phyloP scores from a whole-genome alignment of 2,888 invertebrate species.

The Cabera pusaria region DNA sequence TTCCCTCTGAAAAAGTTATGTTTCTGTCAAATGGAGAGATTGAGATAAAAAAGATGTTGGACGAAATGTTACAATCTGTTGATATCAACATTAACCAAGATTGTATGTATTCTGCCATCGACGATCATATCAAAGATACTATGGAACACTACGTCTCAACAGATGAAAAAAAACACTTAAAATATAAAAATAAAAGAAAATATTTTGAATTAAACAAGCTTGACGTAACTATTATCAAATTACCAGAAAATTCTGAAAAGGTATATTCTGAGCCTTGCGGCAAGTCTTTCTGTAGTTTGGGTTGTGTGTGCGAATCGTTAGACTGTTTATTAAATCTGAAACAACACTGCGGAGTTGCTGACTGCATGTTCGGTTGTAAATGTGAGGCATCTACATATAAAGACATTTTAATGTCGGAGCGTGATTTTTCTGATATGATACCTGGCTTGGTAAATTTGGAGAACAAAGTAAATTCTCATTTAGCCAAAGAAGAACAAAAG shows the following conservation, averaged over 20 bases:
- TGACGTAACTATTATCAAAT: conserved; percentile 86
- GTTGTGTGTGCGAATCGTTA: conserved; percentile 87
- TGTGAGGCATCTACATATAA: conserved; percentile 64
- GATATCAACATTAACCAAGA: conserved; percentile 84
- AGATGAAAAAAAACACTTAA: conserved; percentile 19
- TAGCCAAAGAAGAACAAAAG: conserved; percentile 88
- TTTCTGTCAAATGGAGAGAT: conserved; percentile 3
- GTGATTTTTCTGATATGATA: conserved; percentile 44
- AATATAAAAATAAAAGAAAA: conserved; percentile 63
- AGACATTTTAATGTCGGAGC: conserved; percentile 44
- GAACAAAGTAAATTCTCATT: conserved; percentile 74
- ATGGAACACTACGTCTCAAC: conserved; percentile 6
- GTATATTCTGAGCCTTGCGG: conserved; percentile 55
- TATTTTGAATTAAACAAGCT: conserved; percentile 83
- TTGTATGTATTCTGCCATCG: conserved; percentile 57
- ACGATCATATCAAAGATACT: conserved; percentile 37
- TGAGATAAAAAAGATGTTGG: conserved; percentile 70
- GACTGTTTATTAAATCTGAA: conserved; percentile 62
- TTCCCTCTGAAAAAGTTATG: no score
- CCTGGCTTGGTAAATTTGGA: conserved; percentile 69
- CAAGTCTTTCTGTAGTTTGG: conserved; percentile 83
- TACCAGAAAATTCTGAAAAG: conserved; percentile 46
- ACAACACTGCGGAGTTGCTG: conserved; percentile 84
- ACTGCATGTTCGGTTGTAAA: conserved; percentile 83
- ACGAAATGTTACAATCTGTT: conserved; percentile 83